Evolutionary conservation across 2,888 invertebrate species (phyloP), one percentile per base, ranked within the genome.

Genomic region (Polydrusus pterygomalis): DNA sequence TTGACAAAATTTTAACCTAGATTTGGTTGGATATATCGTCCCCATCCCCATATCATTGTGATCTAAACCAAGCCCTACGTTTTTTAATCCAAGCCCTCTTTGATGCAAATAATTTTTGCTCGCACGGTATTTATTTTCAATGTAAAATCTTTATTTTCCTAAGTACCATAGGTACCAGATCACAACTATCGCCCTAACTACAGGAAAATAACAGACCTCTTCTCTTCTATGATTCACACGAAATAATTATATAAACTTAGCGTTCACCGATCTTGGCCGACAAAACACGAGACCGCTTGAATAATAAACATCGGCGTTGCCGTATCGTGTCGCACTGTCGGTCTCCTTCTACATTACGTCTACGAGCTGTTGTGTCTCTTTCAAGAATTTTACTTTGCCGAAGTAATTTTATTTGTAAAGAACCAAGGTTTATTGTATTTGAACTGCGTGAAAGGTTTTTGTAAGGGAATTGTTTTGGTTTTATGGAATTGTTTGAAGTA

Each of bases 191-290:
- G 70, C 62, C 58, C 40, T 8, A 30, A 56, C 70, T 63, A 56
- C 58, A 40, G 11, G 11, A 13, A 43, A 38, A 47, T 54, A 71
- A 71, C 77, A 72, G 74, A 34, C 58, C 77, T n/a, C 73, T 79
- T 78, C 80, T 13, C 75, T 78, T 78, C 80, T 79, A 80, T 81
- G 80, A 81, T 80, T 81, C 81, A 79, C 75, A 68, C 72, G 79
- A 80, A 78, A 78, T 81, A 80, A 81, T 81, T 81, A 82, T 78
- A 79, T 80, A 79, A 81, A 78, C 79, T 79, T 45, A 71, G 68
- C 72, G 67, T 63, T 76, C 68, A 56, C 38, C 80, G 79, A 80
- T 56, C 62, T 60, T 58, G 40, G 15, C 71, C 81, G 81, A 79
- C 20, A 58, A 20, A 25, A 70, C 64, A 70, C 81, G 80, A 81